Evolutionary conservation across 2,888 invertebrate species (phyloP), one percentile per base, ranked within the genome.

Genomic region (Imbricaverruca yamaguchii): DNA sequence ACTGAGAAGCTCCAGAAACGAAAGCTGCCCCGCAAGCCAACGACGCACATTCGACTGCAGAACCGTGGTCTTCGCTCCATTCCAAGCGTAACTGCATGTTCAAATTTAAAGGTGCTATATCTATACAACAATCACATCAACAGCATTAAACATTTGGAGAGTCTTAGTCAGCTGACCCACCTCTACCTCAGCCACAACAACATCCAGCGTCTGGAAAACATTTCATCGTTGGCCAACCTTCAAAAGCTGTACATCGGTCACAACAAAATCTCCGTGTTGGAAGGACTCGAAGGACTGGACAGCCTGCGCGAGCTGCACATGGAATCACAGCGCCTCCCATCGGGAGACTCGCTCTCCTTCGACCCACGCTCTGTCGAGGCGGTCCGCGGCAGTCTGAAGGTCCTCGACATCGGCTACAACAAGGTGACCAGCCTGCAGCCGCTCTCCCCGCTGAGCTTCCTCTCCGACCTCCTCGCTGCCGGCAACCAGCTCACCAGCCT

Each of bases 191-290:
- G 11, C 21, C 74, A 55, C 21, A 74, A 74, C 21, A 74, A 74
- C 21, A 74, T 74, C 21, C 10, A 21, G 8, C 55, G 55, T 39
- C 55, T 74, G 55, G 74, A 53, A 11, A 53, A 74, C 55, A 3
- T 74, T 53, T 11, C 18, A 21, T 2, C 21, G 55, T 55, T 74
- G 53, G 21, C 7, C 39, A 74, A 55, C 55, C 74, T 74, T 4
- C 15, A 74, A 55, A 74, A 74, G 21, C 74, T 74, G 2, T 74
- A 74, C 74, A 74, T 74, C 55, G 55, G 53, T 12, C 74, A 74
- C 53, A 74, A 74, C 74, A 74, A 74, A 21, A 74, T 74, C 21
- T 74, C 74, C 8, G 74, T 74, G 9, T 11, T 74, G 53, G 74
- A 74, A 21, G 74, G 74, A 0, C 74, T 74, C 21, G 74, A 74